phyloP scores from a whole-genome alignment of 2,113 vertebrate species.

The Antechinus stuartii region DNA sequence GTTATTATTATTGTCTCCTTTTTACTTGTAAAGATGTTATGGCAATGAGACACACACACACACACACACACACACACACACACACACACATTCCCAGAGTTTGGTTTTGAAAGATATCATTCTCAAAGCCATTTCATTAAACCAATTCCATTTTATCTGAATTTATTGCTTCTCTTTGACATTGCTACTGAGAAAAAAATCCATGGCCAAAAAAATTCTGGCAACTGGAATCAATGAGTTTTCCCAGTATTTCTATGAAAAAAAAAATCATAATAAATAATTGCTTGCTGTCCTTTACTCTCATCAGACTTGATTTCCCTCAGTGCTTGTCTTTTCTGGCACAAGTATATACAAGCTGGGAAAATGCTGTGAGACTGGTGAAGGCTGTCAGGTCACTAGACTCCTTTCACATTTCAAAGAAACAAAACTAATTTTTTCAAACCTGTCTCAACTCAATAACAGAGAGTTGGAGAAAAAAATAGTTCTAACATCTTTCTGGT shows the following conservation, averaged over 20 bases:
- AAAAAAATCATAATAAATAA: not conserved
- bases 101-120: not conserved
- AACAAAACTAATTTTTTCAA: not conserved
- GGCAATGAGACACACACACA: not conserved
- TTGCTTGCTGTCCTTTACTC: not conserved
- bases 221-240: not conserved
- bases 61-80: not conserved
- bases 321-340: not conserved
- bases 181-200: not conserved
- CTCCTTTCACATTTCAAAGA: not conserved
- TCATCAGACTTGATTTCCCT: conserved; percentile 25
- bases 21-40: not conserved
- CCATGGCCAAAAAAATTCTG: not conserved
- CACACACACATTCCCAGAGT: not conserved
- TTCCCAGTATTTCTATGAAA: not conserved
- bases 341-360: not conserved
- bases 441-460: not conserved
- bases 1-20: not conserved
- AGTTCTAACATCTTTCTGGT: not conserved
- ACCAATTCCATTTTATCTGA: not conserved
- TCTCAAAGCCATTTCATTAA: not conserved
- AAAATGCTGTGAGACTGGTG: not conserved
- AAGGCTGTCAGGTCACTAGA: not conserved
- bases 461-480: not conserved
- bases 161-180: not conserved